Base-by-base conservation (phyloP, 1,140 invertebrate genomes). In the Atta cephalotes region DNA sequence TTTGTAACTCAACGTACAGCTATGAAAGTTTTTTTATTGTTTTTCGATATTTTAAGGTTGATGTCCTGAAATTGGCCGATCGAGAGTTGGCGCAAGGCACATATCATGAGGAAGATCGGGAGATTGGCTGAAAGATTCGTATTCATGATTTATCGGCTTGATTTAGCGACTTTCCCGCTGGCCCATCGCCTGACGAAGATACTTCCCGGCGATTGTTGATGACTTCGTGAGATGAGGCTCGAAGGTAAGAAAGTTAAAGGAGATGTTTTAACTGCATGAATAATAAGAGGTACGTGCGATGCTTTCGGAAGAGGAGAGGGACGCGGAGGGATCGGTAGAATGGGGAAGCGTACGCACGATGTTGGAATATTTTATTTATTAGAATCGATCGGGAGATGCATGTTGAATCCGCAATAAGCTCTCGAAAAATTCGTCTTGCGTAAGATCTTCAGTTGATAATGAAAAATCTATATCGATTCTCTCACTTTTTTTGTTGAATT, bases 311-410 rank as follows among this genome's bases (percentile, higher is more conserved):
- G 58, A 78, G 16, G 72, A 51, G 58, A 21, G 21, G 21, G 21
- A 78, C 80, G 78, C 90, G 91, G 12, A 16, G 45, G 14, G 79
- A 62, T 62, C 80, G 79, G 88, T 77, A 89, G 78, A 90, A 90
- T 80, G 71, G 85, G 89, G 89, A 90, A 89, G 88, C 77, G 80
- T 25, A 35, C 65, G 86, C 86, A 91, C 88, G 92, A 72, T 79
- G 63, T n/a, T 65, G 86, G 90, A 93, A 93, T 93, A 93, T 92
- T 68, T 92, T 92, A 93, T 90, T 78, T 76, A 51, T 76, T 35
- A 60, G 21, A 71, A 82, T 81, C 49, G 53, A 80, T n/a, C 16
- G 6, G 2, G 39, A 45, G 39, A 45, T 12, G 63, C n/a, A 9
- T 28, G 79, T 4, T 31, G 49, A 58, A 58, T 72, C 58, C 18